phyloP scores from a whole-genome alignment of 2,888 invertebrate species.

The Halocaridina rubra region DNA sequence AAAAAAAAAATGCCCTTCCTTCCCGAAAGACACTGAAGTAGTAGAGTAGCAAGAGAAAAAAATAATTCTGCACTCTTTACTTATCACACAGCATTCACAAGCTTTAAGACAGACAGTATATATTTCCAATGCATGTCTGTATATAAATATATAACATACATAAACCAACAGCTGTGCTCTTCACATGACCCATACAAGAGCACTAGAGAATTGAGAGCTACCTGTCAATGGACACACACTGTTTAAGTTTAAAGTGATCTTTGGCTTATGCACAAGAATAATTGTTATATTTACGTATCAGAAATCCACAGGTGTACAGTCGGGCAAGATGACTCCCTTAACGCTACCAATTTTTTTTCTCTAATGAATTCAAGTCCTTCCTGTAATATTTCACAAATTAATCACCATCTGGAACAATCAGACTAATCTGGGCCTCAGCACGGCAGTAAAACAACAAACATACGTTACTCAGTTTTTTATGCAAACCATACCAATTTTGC shows the following conservation, averaged over 20 bases:
- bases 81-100: slow-evolving; percentile 23
- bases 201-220: slow-evolving; percentile 19
- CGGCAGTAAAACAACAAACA: background rate
- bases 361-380: background rate
- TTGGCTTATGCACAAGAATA: slow-evolving; percentile 44
- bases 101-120: slow-evolving; percentile 21
- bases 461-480: background rate
- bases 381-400: background rate
- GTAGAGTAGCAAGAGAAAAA: slow-evolving; percentile 22
- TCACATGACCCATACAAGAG: slow-evolving; percentile 19
- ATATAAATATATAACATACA: slow-evolving; percentile 26
- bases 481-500: background rate
- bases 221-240: slow-evolving; percentile 29
- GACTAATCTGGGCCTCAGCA: background rate
- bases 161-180: slow-evolving; percentile 25
- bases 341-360: background rate
- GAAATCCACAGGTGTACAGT: background rate
- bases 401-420: slow-evolving; percentile 21
- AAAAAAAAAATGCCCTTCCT: slow-evolving; percentile 29
- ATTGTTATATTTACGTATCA: background rate
- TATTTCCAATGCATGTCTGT: slow-evolving; percentile 29
- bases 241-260: slow-evolving; percentile 30
- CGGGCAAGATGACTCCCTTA: background rate
- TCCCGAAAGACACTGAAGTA: slow-evolving; percentile 43
- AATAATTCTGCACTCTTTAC: slow-evolving; percentile 17